Conservation (phyloP, 2,888 invertebrate species). For the Caenorhabditis sp. region DNA sequence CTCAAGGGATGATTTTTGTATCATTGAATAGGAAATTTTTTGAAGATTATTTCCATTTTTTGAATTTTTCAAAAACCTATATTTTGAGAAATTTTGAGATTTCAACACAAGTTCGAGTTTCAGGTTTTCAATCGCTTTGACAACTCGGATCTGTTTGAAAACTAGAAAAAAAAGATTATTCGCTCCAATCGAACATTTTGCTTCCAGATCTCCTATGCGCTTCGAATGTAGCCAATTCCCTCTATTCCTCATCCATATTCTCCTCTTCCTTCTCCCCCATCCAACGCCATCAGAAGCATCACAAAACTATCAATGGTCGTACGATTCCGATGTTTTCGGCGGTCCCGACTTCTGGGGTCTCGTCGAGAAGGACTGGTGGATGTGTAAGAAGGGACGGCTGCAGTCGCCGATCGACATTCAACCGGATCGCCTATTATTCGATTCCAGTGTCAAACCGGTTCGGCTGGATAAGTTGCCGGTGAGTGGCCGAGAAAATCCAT, state of each 20-base stretch:
- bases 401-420: constrained; percentile 98
- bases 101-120: too few relatives aligned
- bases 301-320: constrained; percentile 74
- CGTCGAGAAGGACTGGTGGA: constrained; percentile 96
- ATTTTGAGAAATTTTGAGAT: too few relatives aligned
- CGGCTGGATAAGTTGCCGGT: constrained; percentile 96
- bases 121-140: too few relatives aligned
- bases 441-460: constrained; percentile 93
- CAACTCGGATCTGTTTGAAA: too few relatives aligned
- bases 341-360: constrained; percentile 96
- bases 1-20: too few relatives aligned
- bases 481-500: neutral
- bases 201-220: constrained; percentile 60
- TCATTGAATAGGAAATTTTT: too few relatives aligned
- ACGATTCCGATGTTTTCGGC: constrained; percentile 74
- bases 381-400: constrained; percentile 96
- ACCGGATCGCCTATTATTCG: constrained; percentile 93
- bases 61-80: too few relatives aligned
- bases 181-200: too few relatives aligned
- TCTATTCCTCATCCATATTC: constrained; percentile 24
- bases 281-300: neutral
- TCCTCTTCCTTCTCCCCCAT: neutral
- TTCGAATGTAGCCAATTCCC: constrained; percentile 50
- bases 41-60: too few relatives aligned
- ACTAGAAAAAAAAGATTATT: too few relatives aligned